phyloP scores from a whole-genome alignment of 2,113 vertebrate genomes.

The Synodontis membranacea region DNA sequence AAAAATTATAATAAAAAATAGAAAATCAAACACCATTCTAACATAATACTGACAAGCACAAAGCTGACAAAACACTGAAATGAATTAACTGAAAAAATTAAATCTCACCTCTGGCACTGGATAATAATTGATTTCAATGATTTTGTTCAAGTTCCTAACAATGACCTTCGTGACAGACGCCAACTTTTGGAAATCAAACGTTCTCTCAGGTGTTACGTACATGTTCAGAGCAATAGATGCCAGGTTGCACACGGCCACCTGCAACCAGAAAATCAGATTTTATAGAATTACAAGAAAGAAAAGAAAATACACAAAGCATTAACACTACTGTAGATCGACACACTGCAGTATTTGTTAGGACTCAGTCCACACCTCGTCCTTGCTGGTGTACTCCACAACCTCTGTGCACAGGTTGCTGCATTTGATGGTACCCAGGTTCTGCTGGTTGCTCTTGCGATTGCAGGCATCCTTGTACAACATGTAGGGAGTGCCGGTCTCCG shows the following conservation, averaged over 20 bases:
- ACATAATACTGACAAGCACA: background rate
- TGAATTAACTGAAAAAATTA: background rate
- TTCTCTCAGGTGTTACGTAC: constrained; percentile 88
- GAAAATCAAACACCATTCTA: background rate
- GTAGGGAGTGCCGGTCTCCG: constrained; percentile 93
- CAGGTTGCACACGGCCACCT: constrained; percentile 96
- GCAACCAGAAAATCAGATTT: background rate
- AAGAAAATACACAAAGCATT: too few species aligned
- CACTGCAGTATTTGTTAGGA: background rate
- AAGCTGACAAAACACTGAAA: background rate
- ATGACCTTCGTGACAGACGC: constrained; percentile 89
- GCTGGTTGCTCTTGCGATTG: constrained; percentile 96
- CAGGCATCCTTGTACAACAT: constrained; percentile 98
- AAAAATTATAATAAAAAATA: background rate
- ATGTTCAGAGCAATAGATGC: constrained; percentile 96
- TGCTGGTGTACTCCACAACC: constrained; percentile 91
- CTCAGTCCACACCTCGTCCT: constrained; percentile 80
- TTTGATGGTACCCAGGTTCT: constrained; percentile 96
- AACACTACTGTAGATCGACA: background rate
- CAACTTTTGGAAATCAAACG: constrained; percentile 86
- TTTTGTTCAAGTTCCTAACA: constrained; percentile 93
- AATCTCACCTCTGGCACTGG: constrained; percentile 85
- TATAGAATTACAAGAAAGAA: too few species aligned
- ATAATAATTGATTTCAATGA: constrained; percentile 98
- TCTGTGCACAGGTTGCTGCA: constrained; percentile 96